Base-by-base conservation (phyloP, 1,140 invertebrate species). In the Papilio polytes region DNA sequence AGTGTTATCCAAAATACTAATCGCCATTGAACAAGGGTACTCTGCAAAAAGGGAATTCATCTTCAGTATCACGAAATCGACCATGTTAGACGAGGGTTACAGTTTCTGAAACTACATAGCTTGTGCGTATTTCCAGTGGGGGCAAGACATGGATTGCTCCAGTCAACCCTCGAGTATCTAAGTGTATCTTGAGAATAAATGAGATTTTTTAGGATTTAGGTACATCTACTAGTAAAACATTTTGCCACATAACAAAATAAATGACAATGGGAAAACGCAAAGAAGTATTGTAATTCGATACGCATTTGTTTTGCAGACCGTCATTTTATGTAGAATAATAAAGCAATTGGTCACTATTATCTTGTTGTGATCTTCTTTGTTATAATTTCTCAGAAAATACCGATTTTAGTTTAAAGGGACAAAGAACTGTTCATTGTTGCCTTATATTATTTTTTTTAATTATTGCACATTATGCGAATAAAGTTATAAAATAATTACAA, bases 1-100 rank as follows among this genome's bases (percentile, higher is more conserved):
- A 98, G 95, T 0, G 97, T 96, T 80, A 98, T 97, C 97, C 97
- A 98, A 89, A 98, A 98, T 1, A 98, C 97, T 4, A 96, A 90
- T 80, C 97, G 96, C 98, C 98, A 98, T 94, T 98, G 96, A 9
- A 96, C 92, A n/a, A 97, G 86, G 7, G 96, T 96, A 87, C 97
- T 96, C 97, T 98, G 93, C 78, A 96, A 96, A 88, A 66, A 80
- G 83, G 78, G 76, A 56, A 56, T 66, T 41, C n/a, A 8, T n/a
- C n/a, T 7, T 20, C 10, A 48, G 46, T 48, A 48, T 2, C 46
- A 48, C 46, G 13, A 48, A 48, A 48, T 13, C 46, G 36, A 41
- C 8, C 7, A 41, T 6, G 36, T 41, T 8, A 41, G 36, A 41
- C 3, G 36, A 41, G 36, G 36, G 7, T 4, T 41, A 41, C 36